These are phyloP conservation scores for Tragopan temminckii DNA, from an alignment of 2,797 vertebrate species.

Conservation along the genomic window DNA sequence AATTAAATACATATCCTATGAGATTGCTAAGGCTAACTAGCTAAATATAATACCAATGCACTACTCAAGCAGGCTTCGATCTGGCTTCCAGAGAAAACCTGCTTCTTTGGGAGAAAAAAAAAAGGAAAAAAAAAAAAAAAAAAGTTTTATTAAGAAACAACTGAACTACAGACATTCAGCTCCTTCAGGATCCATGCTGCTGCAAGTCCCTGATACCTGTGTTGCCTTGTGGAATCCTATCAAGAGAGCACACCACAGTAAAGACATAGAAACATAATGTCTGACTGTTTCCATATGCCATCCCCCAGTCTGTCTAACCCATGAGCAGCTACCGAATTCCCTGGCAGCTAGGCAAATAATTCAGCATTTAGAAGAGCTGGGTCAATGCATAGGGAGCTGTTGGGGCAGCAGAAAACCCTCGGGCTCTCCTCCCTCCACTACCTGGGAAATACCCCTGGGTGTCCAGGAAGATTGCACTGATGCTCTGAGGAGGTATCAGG, in stretches of 20 bases:
- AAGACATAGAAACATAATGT: background rate
- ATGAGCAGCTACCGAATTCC: accelerated
- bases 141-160: background rate
- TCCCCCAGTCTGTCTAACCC: background rate
- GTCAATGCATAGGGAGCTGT: accelerated
- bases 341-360: background rate
- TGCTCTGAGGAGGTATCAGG: background rate
- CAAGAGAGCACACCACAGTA: background rate
- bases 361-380: background rate
- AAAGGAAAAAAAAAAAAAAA: background rate
- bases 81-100: background rate
- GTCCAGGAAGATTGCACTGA: background rate
- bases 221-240: background rate
- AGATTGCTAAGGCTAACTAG: background rate
- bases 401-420: background rate
- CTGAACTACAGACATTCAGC: background rate
- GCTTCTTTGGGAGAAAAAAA: background rate
- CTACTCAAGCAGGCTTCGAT: background rate
- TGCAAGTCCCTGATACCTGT: background rate
- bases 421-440: background rate
- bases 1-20: background rate
- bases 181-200: background rate
- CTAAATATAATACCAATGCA: background rate
- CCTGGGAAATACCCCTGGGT: accelerated
- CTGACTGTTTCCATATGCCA: background rate